These are phyloP conservation scores for Prunella himalayana DNA, from an alignment of 2,113 vertebrate species.

Conservation along the genomic window DNA sequence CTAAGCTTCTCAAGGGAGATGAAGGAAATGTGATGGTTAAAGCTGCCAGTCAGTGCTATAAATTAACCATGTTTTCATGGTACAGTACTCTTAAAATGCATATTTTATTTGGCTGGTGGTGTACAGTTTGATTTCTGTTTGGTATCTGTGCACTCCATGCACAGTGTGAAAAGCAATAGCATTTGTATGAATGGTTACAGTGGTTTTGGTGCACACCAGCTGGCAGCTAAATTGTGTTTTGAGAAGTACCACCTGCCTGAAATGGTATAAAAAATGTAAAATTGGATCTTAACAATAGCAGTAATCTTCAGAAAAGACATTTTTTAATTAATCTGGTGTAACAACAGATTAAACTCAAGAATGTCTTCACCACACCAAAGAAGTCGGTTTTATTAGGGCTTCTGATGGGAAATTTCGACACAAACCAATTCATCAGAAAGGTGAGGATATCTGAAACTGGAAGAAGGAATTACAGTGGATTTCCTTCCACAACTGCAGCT, in stretches of 20 bases:
- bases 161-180: not conserved
- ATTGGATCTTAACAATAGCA: not conserved
- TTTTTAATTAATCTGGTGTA: not conserved
- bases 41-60: not conserved
- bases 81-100: not conserved
- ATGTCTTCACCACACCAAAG: not conserved
- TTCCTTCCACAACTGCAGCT: not conserved
- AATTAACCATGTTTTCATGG: not conserved
- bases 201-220: not conserved
- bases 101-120: not conserved
- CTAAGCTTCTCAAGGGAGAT: not conserved
- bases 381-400: not conserved
- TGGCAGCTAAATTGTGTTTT: not conserved
- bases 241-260: not conserved
- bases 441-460: not conserved
- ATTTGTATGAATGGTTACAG: not conserved
- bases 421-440: not conserved
- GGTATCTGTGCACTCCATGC: not conserved
- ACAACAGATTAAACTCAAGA: not conserved
- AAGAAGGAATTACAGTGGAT: not conserved
- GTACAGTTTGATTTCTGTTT: not conserved
- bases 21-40: not conserved
- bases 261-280: not conserved
- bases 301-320: fast-evolving
- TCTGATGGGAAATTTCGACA: not conserved